These are phyloP conservation scores for Zygaena filipendulae DNA, from an alignment of 2,888 invertebrate species.

Conservation along the genomic window DNA sequence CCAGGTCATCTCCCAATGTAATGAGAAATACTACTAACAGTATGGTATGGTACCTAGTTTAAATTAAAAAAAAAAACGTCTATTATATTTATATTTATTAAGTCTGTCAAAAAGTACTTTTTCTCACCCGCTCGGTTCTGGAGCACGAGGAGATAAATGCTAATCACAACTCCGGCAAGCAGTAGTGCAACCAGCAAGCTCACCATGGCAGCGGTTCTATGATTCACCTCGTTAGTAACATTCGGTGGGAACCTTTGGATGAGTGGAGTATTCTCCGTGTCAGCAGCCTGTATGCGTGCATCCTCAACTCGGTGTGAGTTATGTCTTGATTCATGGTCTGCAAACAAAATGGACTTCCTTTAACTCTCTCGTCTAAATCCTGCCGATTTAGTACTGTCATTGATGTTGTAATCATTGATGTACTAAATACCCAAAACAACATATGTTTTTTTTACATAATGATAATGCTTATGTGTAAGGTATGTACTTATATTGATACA, in stretches of 20 bases:
- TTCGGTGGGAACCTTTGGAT: conserved; percentile 27
- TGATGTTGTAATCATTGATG: too few species aligned
- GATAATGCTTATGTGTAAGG: too few species aligned
- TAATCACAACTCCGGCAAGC: conserved; percentile 38
- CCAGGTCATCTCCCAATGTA: too few species aligned
- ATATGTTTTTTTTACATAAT: too few species aligned
- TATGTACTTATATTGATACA: too few species aligned
- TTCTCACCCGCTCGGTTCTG: conserved; percentile 39
- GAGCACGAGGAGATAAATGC: conserved; percentile 42
- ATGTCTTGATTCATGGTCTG: conserved; percentile 14
- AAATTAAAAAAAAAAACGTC: too few species aligned
- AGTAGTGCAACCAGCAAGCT: conserved; percentile 31
- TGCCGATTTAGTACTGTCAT: too few species aligned
- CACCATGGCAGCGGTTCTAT: conserved; percentile 29
- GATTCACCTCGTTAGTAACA: conserved; percentile 3
- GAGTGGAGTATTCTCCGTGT: conserved; percentile 35
- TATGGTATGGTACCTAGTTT: too few species aligned
- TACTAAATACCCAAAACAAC: too few species aligned
- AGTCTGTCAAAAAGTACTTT: too few species aligned
- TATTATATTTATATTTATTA: too few species aligned
- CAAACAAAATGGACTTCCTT: conserved; percentile 1
- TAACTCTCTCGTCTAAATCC: background rate
- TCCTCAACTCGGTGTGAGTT: conserved; percentile 7
- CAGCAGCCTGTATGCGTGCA: background rate
- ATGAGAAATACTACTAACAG: too few species aligned